A percentile compares a stretch with the other conserved stretches of the same genome.
These are phyloP conservation scores for Drosophila robusta DNA, from an alignment of 2,888 invertebrate genomes.

Conservation along the genomic window DNA sequence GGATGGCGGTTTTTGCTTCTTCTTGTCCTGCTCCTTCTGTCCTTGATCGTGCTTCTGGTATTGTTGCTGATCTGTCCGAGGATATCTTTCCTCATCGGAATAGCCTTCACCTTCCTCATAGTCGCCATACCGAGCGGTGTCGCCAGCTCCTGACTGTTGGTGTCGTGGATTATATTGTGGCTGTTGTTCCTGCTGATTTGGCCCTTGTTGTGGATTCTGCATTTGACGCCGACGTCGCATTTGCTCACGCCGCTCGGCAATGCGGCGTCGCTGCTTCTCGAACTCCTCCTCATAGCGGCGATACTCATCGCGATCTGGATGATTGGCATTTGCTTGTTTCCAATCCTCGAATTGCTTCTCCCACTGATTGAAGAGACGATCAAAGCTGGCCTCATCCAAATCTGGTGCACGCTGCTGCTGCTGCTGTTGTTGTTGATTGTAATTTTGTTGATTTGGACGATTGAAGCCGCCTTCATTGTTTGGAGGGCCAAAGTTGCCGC, in stretches of 20 bases:
- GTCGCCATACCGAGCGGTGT: neutral
- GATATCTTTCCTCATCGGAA: conserved; percentile 2
- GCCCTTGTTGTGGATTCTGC: conserved; percentile 52
- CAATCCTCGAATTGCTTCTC: conserved; percentile 96
- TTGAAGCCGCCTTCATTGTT: conserved; percentile 20
- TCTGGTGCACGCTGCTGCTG: conserved; percentile 89
- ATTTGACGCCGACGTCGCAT: conserved; percentile 88
- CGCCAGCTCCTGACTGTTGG: neutral
- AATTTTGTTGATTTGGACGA: conserved; percentile 69
- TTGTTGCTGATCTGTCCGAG: neutral
- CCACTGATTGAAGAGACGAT: conserved; percentile 95
- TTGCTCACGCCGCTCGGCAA: conserved; percentile 92
- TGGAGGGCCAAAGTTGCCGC: conserved; percentile 28
- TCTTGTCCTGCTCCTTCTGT: neutral
- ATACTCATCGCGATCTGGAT: conserved; percentile 95
- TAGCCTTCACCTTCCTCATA: conserved; percentile 3
- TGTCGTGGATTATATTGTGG: neutral
- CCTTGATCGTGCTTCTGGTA: neutral
- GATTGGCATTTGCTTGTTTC: conserved; percentile 95
- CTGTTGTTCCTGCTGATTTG: conserved; percentile 23
- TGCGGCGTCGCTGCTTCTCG: conserved; percentile 92
- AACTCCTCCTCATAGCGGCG: conserved; percentile 95
- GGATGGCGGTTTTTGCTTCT: neutral
- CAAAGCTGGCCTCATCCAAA: conserved; percentile 92
- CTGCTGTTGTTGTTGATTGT: conserved; percentile 89